A percentile compares a stretch with the other conserved stretches of the same genome.
phyloP scores from a whole-genome alignment of 2,888 invertebrate genomes.

The Erebia epiphron region DNA sequence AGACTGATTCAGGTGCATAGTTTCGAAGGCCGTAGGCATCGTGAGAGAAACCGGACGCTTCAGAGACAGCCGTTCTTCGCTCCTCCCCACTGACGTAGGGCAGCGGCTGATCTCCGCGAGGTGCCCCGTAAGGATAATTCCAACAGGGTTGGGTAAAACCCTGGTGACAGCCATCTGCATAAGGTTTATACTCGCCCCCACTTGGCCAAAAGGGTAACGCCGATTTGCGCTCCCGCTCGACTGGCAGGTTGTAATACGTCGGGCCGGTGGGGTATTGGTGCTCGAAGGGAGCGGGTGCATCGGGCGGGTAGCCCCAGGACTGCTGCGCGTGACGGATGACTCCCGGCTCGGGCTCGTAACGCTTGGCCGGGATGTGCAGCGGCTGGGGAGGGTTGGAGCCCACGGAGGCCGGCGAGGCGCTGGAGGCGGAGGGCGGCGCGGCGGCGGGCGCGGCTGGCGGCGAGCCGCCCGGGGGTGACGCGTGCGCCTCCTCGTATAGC shows the following conservation, averaged over 20 bases:
- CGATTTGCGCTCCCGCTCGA: conserved; percentile 85
- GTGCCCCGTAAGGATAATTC: conserved; percentile 86
- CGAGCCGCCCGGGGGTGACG: conserved; percentile 83
- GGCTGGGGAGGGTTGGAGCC: conserved; percentile 89
- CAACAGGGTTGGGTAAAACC: conserved; percentile 89
- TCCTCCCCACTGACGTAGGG: conserved; percentile 89
- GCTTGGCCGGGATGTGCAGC: conserved; percentile 94
- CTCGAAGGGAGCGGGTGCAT: conserved; percentile 85
- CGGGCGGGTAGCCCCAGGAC: conserved; percentile 89
- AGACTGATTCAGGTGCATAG: conserved; percentile 88
- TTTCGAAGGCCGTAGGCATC: conserved; percentile 89
- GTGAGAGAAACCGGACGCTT: conserved; percentile 86
- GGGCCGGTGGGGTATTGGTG: conserved; percentile 87
- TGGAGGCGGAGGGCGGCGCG: conserved; percentile 83
- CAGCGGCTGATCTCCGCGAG: conserved; percentile 86
- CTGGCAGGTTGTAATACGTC: conserved; percentile 89
- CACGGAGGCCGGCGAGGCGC: conserved; percentile 83
- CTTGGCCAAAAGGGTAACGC: conserved; percentile 88
- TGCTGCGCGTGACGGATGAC: conserved; percentile 90
- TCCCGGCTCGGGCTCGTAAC: conserved; percentile 86
- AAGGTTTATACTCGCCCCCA: conserved; percentile 85
- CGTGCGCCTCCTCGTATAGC: conserved; percentile 88
- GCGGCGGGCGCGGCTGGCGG: conserved; percentile 88
- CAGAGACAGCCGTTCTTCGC: conserved; percentile 85
- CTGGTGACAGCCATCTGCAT: conserved; percentile 85